Conservation (phyloP, 92 coral and sea anemone genomes). For the Porites lobata region DNA sequence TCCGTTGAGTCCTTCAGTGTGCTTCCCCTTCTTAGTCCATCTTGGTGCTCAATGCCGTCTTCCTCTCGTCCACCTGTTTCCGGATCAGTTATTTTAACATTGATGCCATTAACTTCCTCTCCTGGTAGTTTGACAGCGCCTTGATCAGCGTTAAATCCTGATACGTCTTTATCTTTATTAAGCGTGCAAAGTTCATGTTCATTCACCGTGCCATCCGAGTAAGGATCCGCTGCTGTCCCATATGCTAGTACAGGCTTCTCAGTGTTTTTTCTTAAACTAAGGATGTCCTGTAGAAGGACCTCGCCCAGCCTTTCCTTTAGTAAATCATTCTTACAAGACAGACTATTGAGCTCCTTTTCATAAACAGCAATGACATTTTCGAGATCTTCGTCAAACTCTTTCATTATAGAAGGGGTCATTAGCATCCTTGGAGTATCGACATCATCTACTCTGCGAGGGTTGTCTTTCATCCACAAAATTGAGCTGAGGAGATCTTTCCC, state of each 20-base stretch:
- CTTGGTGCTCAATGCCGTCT: neutral
- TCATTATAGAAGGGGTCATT: constrained; percentile 52
- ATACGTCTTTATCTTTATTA: no score
- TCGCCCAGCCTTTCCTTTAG: constrained; percentile 66
- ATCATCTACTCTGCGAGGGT: neutral
- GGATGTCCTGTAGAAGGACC: constrained; percentile 60
- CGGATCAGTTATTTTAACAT: neutral
- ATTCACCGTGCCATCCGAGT: no score
- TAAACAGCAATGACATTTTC: constrained; percentile 72
- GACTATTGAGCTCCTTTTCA: constrained; percentile 67
- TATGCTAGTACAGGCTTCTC: neutral
- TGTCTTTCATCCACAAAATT: constrained; percentile 11
- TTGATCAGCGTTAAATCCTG: no score
- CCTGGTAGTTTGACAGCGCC: no score
- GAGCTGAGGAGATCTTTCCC: constrained; percentile 62
- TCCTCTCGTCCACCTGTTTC: neutral
- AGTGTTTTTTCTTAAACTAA: neutral
- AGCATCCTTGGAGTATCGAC: neutral
- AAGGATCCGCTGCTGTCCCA: no score
- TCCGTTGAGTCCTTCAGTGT: neutral
- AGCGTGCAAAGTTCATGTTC: no score
- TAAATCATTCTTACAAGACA: constrained; percentile 49
- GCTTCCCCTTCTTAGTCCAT: neutral
- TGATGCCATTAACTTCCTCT: neutral
- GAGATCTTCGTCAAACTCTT: constrained; percentile 66